A percentile compares a stretch with the other conserved stretches of the same genome.
These are phyloP conservation scores for Synodontis membranacea DNA, from an alignment of 2,113 vertebrate species.

Conservation along the genomic window DNA sequence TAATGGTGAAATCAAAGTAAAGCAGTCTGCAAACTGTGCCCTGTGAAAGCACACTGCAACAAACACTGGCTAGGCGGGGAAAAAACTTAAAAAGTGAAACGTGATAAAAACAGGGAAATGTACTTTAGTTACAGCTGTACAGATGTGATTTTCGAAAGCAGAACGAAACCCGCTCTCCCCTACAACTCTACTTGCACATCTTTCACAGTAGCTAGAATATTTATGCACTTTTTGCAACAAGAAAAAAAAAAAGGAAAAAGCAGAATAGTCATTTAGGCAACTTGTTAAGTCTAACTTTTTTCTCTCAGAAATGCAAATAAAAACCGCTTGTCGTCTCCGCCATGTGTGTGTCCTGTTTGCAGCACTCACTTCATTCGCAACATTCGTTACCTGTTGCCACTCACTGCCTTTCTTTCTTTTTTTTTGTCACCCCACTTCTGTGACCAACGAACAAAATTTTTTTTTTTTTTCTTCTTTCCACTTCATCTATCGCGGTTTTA, in stretches of 20 bases:
- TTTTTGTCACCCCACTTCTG: too few species aligned
- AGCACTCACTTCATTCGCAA: too few species aligned
- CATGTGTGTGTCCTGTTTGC: too few species aligned
- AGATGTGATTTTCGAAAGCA: not conserved
- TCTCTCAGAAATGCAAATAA: too few species aligned
- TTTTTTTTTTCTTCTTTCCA: too few species aligned
- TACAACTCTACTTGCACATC: not conserved
- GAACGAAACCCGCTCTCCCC: not conserved
- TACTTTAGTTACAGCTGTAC: not conserved
- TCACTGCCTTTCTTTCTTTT: too few species aligned
- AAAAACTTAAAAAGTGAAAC: not conserved
- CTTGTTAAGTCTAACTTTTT: too few species aligned
- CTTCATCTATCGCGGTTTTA: too few species aligned
- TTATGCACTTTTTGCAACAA: not conserved
- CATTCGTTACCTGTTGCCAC: too few species aligned
- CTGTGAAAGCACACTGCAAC: not conserved
- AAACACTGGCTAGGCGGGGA: not conserved
- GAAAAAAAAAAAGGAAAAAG: too few species aligned
- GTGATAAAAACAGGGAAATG: not conserved
- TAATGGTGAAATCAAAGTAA: not conserved
- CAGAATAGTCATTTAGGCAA: not conserved
- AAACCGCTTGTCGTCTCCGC: too few species aligned
- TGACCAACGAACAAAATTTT: too few species aligned
- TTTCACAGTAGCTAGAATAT: not conserved
- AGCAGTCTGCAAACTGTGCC: not conserved